Evolutionary conservation across 2,888 invertebrate genomes (phyloP).

Genomic region (Chaetoderma sp.): DNA sequence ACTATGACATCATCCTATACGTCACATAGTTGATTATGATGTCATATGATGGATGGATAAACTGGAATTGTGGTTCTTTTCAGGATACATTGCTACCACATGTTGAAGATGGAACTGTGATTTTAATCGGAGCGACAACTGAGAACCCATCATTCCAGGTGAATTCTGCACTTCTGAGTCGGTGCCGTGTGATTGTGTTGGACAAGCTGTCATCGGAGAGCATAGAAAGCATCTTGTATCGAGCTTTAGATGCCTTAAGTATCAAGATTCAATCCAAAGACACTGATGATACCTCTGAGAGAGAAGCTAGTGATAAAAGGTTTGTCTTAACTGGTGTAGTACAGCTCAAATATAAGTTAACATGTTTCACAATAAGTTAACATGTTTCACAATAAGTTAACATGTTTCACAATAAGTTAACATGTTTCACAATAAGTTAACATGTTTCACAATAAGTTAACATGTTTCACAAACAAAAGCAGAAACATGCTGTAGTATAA

Average conservation of each 20-base stretch:
- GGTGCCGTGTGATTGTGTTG: conserved; percentile 78
- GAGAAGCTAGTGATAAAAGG: conserved; percentile 12
- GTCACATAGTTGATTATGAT: too few relatives aligned
- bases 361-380: too few relatives aligned
- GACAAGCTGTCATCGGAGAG: conserved; percentile 77
- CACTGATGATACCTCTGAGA: not conserved
- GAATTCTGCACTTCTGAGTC: conserved; percentile 82
- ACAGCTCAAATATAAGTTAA: too few relatives aligned
- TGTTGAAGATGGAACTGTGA: conserved; percentile 84
- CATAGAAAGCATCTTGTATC: conserved; percentile 76
- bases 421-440: too few relatives aligned
- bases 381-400: too few relatives aligned
- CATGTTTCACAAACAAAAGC: too few relatives aligned
- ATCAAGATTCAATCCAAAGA: conserved; percentile 32
- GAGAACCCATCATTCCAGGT: conserved; percentile 90
- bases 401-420: too few relatives aligned
- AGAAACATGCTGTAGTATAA: too few relatives aligned
- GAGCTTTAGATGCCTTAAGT: conserved; percentile 72
- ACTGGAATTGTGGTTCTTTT: conserved; percentile 7
- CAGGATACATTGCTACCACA: conserved; percentile 82
- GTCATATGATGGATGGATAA: too few relatives aligned
- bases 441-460: too few relatives aligned
- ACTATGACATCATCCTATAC: too few relatives aligned
- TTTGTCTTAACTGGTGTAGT: not conserved
- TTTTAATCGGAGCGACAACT: conserved; percentile 85